These are phyloP conservation scores for Hyperoplus lanceolatus DNA, from an alignment of 2,797 vertebrate genomes.

Conservation along the genomic window DNA sequence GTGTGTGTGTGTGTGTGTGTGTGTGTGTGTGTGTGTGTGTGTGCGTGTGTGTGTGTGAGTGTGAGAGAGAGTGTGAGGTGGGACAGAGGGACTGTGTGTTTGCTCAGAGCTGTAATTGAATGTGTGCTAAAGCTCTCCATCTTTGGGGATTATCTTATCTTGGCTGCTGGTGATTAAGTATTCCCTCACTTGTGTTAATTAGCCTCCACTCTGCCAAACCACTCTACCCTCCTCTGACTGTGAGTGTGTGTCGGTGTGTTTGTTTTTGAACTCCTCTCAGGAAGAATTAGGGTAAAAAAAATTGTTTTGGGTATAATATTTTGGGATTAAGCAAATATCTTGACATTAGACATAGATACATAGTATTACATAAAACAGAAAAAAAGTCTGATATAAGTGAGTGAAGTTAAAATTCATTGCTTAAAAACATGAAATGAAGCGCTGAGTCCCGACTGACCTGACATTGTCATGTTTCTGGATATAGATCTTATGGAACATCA, in stretches of 20 bases:
- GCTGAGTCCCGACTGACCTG: slow-evolving; percentile 83
- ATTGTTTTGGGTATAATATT: slow-evolving; percentile 8
- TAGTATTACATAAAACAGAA: neutral
- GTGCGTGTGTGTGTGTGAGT: slow-evolving; percentile 7
- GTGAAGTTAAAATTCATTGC: neutral
- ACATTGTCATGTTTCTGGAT: slow-evolving; percentile 99
- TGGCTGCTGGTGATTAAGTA: slow-evolving; percentile 84
- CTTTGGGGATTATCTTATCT: slow-evolving; percentile 85
- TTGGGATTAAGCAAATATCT: slow-evolving; percentile 1
- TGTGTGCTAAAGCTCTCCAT: slow-evolving; percentile 77
- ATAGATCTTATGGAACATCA: slow-evolving; percentile 99
- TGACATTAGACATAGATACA: too few species aligned
- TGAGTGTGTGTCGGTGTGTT: slow-evolving; percentile 8
- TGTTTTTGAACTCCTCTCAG: slow-evolving; percentile 16
- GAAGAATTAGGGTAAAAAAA: neutral
- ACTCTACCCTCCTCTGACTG: slow-evolving; percentile 66
- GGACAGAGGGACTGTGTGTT: slow-evolving; percentile 48
- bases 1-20: slow-evolving; percentile 33
- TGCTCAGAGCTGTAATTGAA: slow-evolving; percentile 84
- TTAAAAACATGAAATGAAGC: slow-evolving; percentile 6
- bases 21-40: slow-evolving; percentile 12
- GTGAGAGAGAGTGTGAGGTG: slow-evolving; percentile 36
- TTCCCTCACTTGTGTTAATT: slow-evolving; percentile 86
- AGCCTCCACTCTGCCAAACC: slow-evolving; percentile 80
- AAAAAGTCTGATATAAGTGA: neutral